These are phyloP conservation scores for Pitangus sulphuratus DNA, from an alignment of 2,797 vertebrate genomes.

Conservation along the genomic window DNA sequence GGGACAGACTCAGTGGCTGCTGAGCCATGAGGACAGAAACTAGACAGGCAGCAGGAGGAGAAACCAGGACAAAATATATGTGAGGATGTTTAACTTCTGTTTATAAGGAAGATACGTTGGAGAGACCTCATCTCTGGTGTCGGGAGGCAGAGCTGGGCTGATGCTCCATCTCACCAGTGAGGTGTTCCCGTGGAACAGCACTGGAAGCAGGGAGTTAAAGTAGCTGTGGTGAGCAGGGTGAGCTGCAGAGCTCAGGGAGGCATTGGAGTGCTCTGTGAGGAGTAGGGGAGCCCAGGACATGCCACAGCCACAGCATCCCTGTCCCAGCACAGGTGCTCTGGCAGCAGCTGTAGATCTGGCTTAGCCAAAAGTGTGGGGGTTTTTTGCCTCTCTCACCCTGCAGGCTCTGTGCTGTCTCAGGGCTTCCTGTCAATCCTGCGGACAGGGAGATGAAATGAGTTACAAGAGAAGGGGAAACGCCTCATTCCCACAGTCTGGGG, in stretches of 20 bases:
- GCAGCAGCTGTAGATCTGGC: background rate
- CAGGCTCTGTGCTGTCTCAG: fast-evolving
- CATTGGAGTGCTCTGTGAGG: background rate
- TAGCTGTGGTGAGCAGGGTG: background rate
- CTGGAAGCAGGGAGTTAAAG: background rate
- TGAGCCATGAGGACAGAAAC: background rate
- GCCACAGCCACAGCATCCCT: background rate
- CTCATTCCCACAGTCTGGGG: background rate
- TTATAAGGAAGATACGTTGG: background rate
- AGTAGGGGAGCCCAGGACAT: background rate
- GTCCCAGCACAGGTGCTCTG: background rate
- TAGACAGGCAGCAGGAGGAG: background rate
- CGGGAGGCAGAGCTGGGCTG: fast-evolving
- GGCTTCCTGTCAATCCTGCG: background rate
- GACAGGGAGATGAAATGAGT: background rate
- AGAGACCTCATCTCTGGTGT: fast-evolving
- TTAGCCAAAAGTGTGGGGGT: fast-evolving
- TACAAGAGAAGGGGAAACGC: background rate
- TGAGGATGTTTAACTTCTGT: background rate
- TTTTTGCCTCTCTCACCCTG: background rate
- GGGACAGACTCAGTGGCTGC: background rate
- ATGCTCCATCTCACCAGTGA: fast-evolving
- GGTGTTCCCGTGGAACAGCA: background rate
- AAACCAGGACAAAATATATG: background rate
- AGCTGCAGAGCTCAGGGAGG: background rate